Base-by-base conservation (phyloP, 2,888 invertebrate genomes). In the Oscheius sp. region DNA sequence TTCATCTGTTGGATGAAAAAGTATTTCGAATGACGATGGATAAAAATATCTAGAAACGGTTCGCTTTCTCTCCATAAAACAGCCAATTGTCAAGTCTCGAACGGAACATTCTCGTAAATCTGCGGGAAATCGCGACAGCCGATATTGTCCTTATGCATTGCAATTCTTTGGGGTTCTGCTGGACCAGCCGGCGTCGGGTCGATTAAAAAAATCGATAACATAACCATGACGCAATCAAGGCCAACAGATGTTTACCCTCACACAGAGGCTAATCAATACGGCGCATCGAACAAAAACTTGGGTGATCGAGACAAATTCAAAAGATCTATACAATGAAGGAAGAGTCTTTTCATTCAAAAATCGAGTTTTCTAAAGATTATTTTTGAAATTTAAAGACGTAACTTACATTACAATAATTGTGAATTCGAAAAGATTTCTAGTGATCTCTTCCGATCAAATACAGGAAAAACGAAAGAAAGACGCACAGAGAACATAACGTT, bases 391-490 rank as follows among this genome's bases (percentile, higher is more conserved):
- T 12, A 20, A 25, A 20, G 10, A 27, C 15, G n/a, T n/a, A n/a
- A 53, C 61, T 29, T 27, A 61, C 61, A 8, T 45, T 6, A 17
- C 61, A 61, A 17, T 61, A 61, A 27, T 61, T 61, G 4, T 45
- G 45, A 15, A 27, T 39, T 10, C 17, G n/a, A n/a, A n/a, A n/a
- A n/a, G n/a, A n/a, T n/a, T n/a, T n/a, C n/a, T n/a, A n/a, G n/a
- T n/a, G n/a, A n/a, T n/a, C n/a, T n/a, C n/a, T n/a, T n/a, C n/a
- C n/a, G n/a, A n/a, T n/a, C n/a, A n/a, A n/a, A n/a, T n/a, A n/a
- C n/a, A n/a, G n/a, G n/a, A n/a, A n/a, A n/a, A n/a, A n/a, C n/a
- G n/a, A n/a, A n/a, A n/a, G n/a, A n/a, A n/a, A n/a, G n/a, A n/a
- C n/a, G n/a, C n/a, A n/a, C n/a, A n/a, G n/a, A n/a, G n/a, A n/a